Evolutionary conservation across 2,888 invertebrate genomes (phyloP).

Genomic region (Drosophila prostipennis): DNA sequence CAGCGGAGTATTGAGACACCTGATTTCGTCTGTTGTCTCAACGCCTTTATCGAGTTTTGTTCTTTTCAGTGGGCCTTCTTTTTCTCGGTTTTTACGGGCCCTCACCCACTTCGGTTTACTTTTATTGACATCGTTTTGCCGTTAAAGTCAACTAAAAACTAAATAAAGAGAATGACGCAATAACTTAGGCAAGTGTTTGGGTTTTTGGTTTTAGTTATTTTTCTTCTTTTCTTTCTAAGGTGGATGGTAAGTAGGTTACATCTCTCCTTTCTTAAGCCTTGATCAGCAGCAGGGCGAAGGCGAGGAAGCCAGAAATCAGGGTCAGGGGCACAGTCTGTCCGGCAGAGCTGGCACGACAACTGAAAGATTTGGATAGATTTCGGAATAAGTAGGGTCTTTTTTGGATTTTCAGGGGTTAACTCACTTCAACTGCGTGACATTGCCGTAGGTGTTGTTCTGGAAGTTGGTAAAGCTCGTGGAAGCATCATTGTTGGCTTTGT

Average conservation of each 20-base stretch:
- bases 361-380: slow-evolving; percentile 10
- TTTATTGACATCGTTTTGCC: slow-evolving; percentile 38
- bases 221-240: background rate
- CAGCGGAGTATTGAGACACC: slow-evolving; percentile 39
- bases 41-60: slow-evolving; percentile 27
- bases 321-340: slow-evolving; percentile 49
- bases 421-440: slow-evolving; percentile 52
- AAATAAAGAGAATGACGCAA: slow-evolving; percentile 60
- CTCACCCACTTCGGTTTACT: slow-evolving; percentile 26
- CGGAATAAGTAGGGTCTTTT: background rate
- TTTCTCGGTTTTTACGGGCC: background rate
- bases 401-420: slow-evolving; percentile 6
- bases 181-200: slow-evolving; percentile 29
- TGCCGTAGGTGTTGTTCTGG: slow-evolving; percentile 13
- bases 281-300: slow-evolving; percentile 56
- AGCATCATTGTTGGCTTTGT: slow-evolving; percentile 41
- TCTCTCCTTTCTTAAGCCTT: slow-evolving; percentile 45
- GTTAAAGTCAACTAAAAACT: slow-evolving; percentile 69
- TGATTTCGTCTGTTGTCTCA: slow-evolving; percentile 10
- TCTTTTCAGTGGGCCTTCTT: slow-evolving; percentile 15
- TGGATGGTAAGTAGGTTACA: slow-evolving; percentile 2
- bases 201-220: slow-evolving; percentile 20
- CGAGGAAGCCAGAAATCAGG: slow-evolving; percentile 57
- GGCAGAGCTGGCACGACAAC: slow-evolving; percentile 59
- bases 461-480: slow-evolving; percentile 38